Evolutionary conservation across 1,140 invertebrate genomes (phyloP), one percentile per base, ranked within the genome.

Genomic region (Drosophila pectinifera): DNA sequence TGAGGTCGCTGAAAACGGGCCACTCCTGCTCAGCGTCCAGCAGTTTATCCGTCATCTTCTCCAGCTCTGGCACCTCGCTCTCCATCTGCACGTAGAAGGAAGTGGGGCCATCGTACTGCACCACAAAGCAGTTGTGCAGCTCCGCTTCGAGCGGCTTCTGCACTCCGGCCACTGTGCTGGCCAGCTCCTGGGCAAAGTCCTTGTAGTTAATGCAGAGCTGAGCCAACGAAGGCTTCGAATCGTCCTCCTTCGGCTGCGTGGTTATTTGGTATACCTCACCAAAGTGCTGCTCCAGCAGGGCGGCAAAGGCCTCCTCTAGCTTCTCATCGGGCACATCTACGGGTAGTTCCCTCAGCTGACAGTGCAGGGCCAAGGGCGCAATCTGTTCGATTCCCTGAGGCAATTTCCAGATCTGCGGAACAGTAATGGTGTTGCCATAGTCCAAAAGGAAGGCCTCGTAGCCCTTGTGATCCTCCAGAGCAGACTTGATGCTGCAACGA

Each of bases 391-490:
- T 79, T 42, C 95, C 94, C 46, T 94, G 93, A 0, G 95, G 95
- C 41, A 96, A 74, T 59, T 93, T 93, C 39, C 93, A 92, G 28
- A 96, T 79, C 77, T 94, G 93, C 14, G 92, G 93, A 0, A 93
- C 93, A 4, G 93, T 92, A 13, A 95, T 93, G 0, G 94, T 94
- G 90, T 95, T 96, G 20, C 95, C 96, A 82, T 96, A 96, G 92
- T 96, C 96, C 86, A 96, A 94, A 76, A 95, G 95, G 8, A 95
- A 90, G 1, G 96, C 94, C 92, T 95, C 94, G 3, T 92, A 94
- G 18, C 93, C 94, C 22, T 74, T 70, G 14, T 56, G 34, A 24
- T 93, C 93, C 4, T 94, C 94, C 8, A 93, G 93, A 38, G 94
- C 92, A 1, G 93, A 93, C 34, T 95, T 92, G 18, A 96, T 93